These are phyloP conservation scores for Sebastes trivittatus DNA, from an alignment of 2,797 vertebrate genomes.

Conservation along the genomic window DNA sequence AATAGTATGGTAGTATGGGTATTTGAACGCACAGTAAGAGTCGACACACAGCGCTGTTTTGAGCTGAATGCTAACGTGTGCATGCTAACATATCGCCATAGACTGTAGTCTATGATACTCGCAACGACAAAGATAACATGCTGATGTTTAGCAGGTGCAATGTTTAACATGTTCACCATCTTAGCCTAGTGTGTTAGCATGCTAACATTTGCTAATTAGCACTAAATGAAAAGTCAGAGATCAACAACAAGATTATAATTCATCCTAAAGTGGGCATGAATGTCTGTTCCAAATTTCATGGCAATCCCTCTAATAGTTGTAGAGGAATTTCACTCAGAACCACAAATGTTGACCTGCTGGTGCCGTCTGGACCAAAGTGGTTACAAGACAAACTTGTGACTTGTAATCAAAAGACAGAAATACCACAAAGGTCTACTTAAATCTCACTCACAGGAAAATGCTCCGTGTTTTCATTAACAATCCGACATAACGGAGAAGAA, in stretches of 20 bases:
- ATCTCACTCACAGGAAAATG: background rate
- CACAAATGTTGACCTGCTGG: background rate
- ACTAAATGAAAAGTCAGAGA: too few relatives aligned
- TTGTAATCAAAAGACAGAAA: background rate
- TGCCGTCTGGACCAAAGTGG: background rate
- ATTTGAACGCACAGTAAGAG: too few relatives aligned
- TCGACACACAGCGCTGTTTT: too few relatives aligned
- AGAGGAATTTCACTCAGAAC: background rate
- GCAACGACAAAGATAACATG: accelerated
- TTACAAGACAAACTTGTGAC: background rate
- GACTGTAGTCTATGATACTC: too few relatives aligned
- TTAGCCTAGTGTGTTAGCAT: background rate
- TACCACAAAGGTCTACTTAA: background rate
- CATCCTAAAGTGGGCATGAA: accelerated
- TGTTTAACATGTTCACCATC: background rate
- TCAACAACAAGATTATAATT: too few relatives aligned
- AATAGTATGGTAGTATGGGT: background rate
- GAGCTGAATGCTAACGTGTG: too few relatives aligned
- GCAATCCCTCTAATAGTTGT: background rate
- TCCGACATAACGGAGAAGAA: background rate
- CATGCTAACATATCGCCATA: too few relatives aligned
- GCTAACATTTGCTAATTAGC: background rate
- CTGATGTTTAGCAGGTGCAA: background rate
- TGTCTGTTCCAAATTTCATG: background rate
- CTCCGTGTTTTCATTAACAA: background rate